phyloP scores from a whole-genome alignment of 2,113 vertebrate genomes.

The Megaptera novaeangliae region DNA sequence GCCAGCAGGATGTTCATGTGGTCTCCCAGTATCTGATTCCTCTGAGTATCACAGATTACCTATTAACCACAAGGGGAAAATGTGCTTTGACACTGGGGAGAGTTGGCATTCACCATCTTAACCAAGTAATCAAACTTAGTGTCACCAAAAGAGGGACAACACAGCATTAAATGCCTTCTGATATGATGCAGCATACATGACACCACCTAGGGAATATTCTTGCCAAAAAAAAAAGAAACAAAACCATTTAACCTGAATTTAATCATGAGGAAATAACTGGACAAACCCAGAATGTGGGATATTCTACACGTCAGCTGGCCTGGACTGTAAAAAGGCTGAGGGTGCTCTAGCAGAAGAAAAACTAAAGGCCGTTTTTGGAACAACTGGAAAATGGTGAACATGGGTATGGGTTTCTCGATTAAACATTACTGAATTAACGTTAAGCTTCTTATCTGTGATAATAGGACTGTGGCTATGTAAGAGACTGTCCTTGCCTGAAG shows the following conservation, averaged over 20 bases:
- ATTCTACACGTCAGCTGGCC: background rate
- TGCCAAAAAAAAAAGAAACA: background rate
- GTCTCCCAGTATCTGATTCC: background rate
- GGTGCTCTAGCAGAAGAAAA: background rate
- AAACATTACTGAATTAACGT: background rate
- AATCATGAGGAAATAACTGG: background rate
- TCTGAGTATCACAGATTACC: background rate
- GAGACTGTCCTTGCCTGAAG: background rate
- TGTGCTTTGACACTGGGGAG: background rate
- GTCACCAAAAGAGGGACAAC: background rate
- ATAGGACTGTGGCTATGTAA: rapidly evolving
- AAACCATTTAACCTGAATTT: background rate
- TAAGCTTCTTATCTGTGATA: background rate
- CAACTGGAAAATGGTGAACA: background rate
- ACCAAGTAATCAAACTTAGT: background rate
- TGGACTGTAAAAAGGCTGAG: background rate
- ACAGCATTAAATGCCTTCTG: background rate
- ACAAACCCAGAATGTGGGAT: background rate
- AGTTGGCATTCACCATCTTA: background rate
- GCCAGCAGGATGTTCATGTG: background rate
- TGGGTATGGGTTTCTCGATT: background rate
- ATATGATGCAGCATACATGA: background rate
- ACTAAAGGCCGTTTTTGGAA: background rate
- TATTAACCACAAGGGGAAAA: background rate
- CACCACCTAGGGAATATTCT: background rate